Percentiles rank a stretch among this genome's conserved stretches.
phyloP scores from a whole-genome alignment of 2,797 vertebrate species.

The Urophycis tenuis region DNA sequence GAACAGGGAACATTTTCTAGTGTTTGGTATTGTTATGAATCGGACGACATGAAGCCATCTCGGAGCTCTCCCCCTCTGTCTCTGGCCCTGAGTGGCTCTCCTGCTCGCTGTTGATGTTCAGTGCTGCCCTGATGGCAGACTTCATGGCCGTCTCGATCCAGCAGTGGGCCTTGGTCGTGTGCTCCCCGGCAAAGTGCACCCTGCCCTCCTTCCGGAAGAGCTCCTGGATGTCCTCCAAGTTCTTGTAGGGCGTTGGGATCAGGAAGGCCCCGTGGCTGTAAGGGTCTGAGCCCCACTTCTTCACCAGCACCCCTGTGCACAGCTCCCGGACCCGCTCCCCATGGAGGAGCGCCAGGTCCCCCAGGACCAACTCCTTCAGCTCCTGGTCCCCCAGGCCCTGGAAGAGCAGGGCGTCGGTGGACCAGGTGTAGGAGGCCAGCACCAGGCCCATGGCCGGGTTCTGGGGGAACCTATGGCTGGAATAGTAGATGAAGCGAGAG shows the following conservation, averaged over 20 bases:
- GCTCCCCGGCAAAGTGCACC: conserved; percentile 79
- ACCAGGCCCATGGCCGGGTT: conserved; percentile 63
- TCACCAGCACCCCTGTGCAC: conserved; percentile 70
- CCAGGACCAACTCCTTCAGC: conserved; percentile 64
- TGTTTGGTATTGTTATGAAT: too few relatives aligned
- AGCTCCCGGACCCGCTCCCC: conserved; percentile 65
- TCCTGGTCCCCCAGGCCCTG: conserved; percentile 64
- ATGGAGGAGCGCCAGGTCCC: conserved; percentile 75
- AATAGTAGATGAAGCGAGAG: conserved; percentile 76
- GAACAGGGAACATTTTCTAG: too few relatives aligned
- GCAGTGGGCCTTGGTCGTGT: conserved; percentile 74
- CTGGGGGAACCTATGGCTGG: conserved; percentile 66
- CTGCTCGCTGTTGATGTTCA: conserved; percentile 59
- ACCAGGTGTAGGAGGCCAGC: conserved; percentile 80
- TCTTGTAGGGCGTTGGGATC: conserved; percentile 73
- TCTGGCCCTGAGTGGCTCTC: too few relatives aligned
- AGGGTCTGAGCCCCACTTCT: conserved; percentile 76
- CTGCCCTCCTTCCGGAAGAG: conserved; percentile 66
- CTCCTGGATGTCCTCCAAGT: conserved; percentile 57
- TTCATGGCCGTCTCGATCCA: conserved; percentile 85
- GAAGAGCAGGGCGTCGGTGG: conserved; percentile 71
- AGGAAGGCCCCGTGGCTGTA: conserved; percentile 72
- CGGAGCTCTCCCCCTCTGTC: too few relatives aligned
- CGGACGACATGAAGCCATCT: too few relatives aligned
- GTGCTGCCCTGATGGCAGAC: conserved; percentile 74